Evolutionary conservation across 2,888 invertebrate species (phyloP).

Genomic region (Bugula neritina): DNA sequence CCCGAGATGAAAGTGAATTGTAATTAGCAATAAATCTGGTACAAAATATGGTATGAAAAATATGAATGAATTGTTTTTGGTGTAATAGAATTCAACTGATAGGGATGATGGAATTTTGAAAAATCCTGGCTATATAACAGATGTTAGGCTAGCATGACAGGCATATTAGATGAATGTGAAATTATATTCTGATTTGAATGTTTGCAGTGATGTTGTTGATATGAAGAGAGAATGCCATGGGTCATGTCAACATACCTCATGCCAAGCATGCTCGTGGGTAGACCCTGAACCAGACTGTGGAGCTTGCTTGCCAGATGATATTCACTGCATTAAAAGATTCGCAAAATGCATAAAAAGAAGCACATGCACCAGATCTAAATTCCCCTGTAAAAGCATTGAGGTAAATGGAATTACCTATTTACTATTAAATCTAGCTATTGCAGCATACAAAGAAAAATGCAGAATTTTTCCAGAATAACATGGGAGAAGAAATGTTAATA

Average conservation of each 20-base stretch:
- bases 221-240: conserved; percentile 42
- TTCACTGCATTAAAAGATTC: conserved; percentile 45
- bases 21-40: not conserved
- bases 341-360: conserved; percentile 44
- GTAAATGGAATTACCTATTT: too few relatives aligned
- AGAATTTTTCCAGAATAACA: too few relatives aligned
- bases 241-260: conserved; percentile 51
- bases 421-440: too few relatives aligned
- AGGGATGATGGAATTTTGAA: too few relatives aligned
- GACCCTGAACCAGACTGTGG: conserved; percentile 39
- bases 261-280: conserved; percentile 45
- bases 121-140: too few relatives aligned
- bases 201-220: conserved; percentile 43
- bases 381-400: conserved; percentile 32
- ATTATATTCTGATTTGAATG: too few relatives aligned
- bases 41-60: not conserved
- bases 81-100: not conserved
- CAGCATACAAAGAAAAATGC: too few relatives aligned
- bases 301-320: conserved; percentile 44
- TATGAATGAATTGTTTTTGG: not conserved
- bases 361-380: conserved; percentile 38
- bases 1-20: not conserved
- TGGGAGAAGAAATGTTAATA: too few relatives aligned
- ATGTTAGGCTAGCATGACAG: too few relatives aligned
- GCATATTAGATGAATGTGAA: too few relatives aligned